Conservation (phyloP, 2,797 vertebrate genomes). For the Hydrophis major region DNA sequence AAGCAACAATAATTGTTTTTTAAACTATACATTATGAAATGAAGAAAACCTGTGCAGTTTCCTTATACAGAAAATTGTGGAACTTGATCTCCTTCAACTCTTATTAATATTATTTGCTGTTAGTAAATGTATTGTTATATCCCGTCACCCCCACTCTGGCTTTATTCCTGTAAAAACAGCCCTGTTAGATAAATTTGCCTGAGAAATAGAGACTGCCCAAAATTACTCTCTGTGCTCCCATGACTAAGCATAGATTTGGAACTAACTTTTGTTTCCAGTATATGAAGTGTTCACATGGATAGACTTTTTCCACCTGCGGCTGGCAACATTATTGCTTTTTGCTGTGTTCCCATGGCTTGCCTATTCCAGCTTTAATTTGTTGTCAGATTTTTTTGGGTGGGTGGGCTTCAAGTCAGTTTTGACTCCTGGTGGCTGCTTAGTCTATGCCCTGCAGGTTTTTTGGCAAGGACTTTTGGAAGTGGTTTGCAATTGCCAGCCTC, state of each 20-base stretch:
- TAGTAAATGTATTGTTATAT: neutral
- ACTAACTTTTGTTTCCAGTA: neutral
- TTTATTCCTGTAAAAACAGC: neutral
- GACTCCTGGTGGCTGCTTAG: neutral
- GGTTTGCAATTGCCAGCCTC: neutral
- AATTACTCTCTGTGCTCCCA: neutral
- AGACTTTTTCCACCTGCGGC: neutral
- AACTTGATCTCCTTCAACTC: neutral
- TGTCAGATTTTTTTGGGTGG: neutral
- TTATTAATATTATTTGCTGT: neutral
- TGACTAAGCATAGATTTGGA: neutral
- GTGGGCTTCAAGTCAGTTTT: neutral
- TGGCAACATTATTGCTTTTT: neutral
- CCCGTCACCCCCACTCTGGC: accelerated
- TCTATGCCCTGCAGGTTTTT: neutral
- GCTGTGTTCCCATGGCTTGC: neutral
- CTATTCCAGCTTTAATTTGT: neutral
- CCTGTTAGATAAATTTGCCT: neutral
- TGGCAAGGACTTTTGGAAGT: neutral
- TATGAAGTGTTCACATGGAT: neutral
- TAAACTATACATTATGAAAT: neutral
- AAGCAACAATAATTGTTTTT: neutral
- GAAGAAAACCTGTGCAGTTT: neutral
- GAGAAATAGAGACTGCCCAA: neutral
- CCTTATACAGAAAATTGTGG: neutral